Conservation (phyloP, 1,140 invertebrate species). For the Neuroterus valhalla region DNA sequence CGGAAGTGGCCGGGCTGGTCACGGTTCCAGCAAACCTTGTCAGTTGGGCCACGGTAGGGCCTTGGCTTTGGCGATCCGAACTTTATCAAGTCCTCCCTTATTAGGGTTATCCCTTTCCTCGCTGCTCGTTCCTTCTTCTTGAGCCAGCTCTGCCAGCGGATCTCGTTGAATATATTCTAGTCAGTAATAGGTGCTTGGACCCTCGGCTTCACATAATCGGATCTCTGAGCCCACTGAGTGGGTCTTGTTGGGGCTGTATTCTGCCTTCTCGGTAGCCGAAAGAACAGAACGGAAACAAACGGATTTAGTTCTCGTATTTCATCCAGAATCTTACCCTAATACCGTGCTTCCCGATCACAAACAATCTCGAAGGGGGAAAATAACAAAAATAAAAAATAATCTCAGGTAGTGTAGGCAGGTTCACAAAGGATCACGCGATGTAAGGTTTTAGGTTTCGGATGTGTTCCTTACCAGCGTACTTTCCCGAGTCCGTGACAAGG, state of each 20-base stretch:
- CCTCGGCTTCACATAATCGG: too few relatives aligned
- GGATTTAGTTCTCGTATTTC: too few relatives aligned
- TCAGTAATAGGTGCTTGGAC: not conserved
- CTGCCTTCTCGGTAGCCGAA: too few relatives aligned
- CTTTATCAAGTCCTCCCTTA: not conserved
- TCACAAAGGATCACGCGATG: too few relatives aligned
- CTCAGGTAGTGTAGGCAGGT: not conserved
- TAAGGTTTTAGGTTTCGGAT: not conserved
- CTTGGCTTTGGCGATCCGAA: not conserved
- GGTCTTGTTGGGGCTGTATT: too few relatives aligned
- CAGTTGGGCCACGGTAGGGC: not conserved
- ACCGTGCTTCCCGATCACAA: too few relatives aligned
- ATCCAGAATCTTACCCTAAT: too few relatives aligned
- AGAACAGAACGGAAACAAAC: too few relatives aligned
- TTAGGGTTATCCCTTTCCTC: not conserved
- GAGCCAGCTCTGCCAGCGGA: not conserved
- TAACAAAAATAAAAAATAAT: not conserved
- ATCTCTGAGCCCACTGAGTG: too few relatives aligned
- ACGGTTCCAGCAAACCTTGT: not conserved
- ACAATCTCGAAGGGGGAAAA: not conserved
- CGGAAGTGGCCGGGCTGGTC: not conserved
- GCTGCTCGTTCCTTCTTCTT: not conserved
- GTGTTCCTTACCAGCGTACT: not conserved
- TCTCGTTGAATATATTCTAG: not conserved
- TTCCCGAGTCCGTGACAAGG: not conserved